Base-by-base conservation (phyloP, 2,797 vertebrate species). In the Anguilla marmorata region DNA sequence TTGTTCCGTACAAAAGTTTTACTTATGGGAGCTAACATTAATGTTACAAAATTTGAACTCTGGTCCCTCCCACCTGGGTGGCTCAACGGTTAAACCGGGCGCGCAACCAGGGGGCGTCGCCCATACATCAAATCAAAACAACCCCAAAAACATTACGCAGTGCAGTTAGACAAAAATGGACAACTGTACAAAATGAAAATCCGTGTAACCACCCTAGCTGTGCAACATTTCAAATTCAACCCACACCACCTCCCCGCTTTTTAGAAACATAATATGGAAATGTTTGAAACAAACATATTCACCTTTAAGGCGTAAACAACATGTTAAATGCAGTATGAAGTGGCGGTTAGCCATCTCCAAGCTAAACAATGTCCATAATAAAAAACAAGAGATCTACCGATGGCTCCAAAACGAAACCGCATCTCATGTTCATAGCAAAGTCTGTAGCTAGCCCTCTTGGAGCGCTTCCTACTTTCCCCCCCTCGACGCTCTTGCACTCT, bases 401-500 rank as follows among this genome's bases (percentile, higher is more conserved):
- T 52, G 54, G 3, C 52, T 88, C 85, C 72, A 85, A 88, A 86
- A 85, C 54, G 37, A 86, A 24, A 85, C 80, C 24, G 74, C 72
- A 85, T 72, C 30, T 88, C 84, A 33, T 58, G 69, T 88, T 85
- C 24, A 45, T 50, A 56, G 11, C 12, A 82, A 82, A 82, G 79
- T 82, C 79, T 48, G 21, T 48, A 24, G 45, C 21, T 24, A 82
- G 45, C 12, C 37, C 37, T 79, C 74, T 45, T 19, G 37, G 8
- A 3, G 72, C 30, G 45, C 80, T 8, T 63, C 74, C n/a, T 84
- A 88, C 48, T 88, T 88, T 2, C 50, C 24, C 19, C 50, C 87
- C 50, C 87, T 85, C 16, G 87, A 95, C 87, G 91, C 92, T 92
- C 95, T 85, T 27, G 87, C 24, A 52, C 84, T 96, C 92, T 95